Conservation (phyloP, 2,888 invertebrate species). For the Agrotis puta region DNA sequence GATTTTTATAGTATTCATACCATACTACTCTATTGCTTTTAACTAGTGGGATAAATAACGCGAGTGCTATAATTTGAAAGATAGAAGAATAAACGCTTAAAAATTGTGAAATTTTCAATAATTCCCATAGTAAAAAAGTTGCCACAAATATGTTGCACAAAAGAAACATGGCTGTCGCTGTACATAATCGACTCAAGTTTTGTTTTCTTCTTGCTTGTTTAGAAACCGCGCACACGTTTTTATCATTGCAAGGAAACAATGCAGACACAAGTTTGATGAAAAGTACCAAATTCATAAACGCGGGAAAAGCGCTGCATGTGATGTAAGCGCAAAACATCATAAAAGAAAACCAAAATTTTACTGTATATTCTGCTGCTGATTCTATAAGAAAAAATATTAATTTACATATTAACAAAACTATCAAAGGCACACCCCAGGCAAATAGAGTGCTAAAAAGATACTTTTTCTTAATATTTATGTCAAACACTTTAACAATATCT, state of each 20-base stretch:
- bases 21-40: slow-evolving; percentile 9
- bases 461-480: slow-evolving; percentile 5
- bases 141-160: slow-evolving; percentile 16
- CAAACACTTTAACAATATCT: slow-evolving; percentile 26
- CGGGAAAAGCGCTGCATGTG: slow-evolving; percentile 15
- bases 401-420: neutral
- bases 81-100: neutral
- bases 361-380: neutral
- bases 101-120: neutral
- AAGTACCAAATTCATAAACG: slow-evolving; percentile 20
- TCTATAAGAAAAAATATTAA: neutral
- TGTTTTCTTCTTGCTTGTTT: slow-evolving; percentile 6
- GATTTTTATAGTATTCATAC: slow-evolving; percentile 11
- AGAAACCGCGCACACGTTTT: neutral
- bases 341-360: neutral
- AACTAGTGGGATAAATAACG: slow-evolving; percentile 22
- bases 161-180: slow-evolving; percentile 17
- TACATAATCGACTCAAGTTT: slow-evolving; percentile 20
- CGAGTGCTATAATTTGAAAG: slow-evolving; percentile 7
- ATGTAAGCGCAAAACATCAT: neutral
- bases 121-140: slow-evolving; percentile 11
- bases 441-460: slow-evolving; percentile 15
- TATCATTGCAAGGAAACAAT: slow-evolving; percentile 14
- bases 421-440: slow-evolving; percentile 20
- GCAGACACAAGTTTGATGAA: slow-evolving; percentile 24